These are phyloP conservation scores for Camponotus pennsylvanicus DNA, from an alignment of 1,140 invertebrate genomes.

Conservation along the genomic window DNA sequence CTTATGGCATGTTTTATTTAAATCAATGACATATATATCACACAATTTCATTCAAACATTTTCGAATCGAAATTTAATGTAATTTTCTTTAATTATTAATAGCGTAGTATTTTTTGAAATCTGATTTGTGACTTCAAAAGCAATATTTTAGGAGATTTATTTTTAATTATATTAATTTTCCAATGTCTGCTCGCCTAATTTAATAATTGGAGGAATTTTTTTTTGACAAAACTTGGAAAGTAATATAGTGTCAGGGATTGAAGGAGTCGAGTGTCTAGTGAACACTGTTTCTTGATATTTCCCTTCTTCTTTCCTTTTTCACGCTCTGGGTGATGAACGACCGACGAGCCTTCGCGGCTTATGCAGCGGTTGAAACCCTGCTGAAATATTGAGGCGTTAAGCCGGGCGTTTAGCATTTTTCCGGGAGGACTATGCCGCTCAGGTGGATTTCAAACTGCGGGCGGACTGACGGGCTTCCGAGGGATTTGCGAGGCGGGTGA, in stretches of 20 bases:
- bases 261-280: background rate
- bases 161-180: background rate
- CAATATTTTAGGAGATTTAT: background rate
- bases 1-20: background rate
- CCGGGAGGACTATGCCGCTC: slow-evolving; percentile 60
- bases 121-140: background rate
- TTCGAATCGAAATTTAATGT: slow-evolving; percentile 3
- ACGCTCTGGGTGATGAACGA: slow-evolving; percentile 21
- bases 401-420: slow-evolving; percentile 71
- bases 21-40: background rate
- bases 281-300: background rate
- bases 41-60: background rate
- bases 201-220: background rate
- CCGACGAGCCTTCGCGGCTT: slow-evolving; percentile 21
- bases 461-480: slow-evolving; percentile 43
- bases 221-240: background rate
- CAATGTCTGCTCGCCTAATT: background rate
- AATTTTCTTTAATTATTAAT: background rate
- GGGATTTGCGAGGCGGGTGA: slow-evolving; percentile 72
- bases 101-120: background rate
- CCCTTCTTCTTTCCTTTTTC: background rate
- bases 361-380: slow-evolving; percentile 32
- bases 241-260: background rate
- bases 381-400: slow-evolving; percentile 71
- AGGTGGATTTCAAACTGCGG: slow-evolving; percentile 37